Evolutionary conservation across 2,888 invertebrate genomes (phyloP), one percentile per base, ranked within the genome.

Genomic region (Ochropleura leucogaster): DNA sequence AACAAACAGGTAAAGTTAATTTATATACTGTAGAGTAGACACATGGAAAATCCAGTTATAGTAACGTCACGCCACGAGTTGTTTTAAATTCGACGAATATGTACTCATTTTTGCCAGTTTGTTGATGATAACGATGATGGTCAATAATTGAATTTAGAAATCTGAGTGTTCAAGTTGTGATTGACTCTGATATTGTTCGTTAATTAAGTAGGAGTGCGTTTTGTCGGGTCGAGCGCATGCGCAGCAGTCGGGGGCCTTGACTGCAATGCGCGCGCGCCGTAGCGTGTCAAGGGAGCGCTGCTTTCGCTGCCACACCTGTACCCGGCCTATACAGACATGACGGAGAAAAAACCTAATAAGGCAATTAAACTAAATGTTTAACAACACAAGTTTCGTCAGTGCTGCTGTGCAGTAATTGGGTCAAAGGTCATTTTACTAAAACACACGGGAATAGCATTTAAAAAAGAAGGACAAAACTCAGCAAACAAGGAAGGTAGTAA

Each of bases 251-350:
- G 81, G 92, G 92, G 94, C 96, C 96, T 96, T 96, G 96, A 95
- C 96, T 91, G 95, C 96, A 96, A 96, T 96, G 96, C 94, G 94
- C 96, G 95, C 91, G 94, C 95, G 95, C 94, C 95, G 96, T 95
- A 93, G 93, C 96, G 92, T 96, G 96, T 96, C 96, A 96, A 96
- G 96, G 96, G 96, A 95, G 95, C 94, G 91, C 95, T 95, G 96
- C 96, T 96, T 96, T 96, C 96, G 95, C 95, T 92, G 95, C 93
- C 94, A 93, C 95, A 94, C 95, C 96, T 93, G 92, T 89, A 88
- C 88, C 87, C 85, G 91, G 90, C 92, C 92, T 90, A 93, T 89
- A 90, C 88, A 89, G 84, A 85, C 77, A 84, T 80, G 80, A 86
- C 75, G 79, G 83, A 85, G 87, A 86, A 89, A 89, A 90, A 89